Conservation (phyloP, 2,113 vertebrate genomes). For the Erythrocercus mccallii region DNA sequence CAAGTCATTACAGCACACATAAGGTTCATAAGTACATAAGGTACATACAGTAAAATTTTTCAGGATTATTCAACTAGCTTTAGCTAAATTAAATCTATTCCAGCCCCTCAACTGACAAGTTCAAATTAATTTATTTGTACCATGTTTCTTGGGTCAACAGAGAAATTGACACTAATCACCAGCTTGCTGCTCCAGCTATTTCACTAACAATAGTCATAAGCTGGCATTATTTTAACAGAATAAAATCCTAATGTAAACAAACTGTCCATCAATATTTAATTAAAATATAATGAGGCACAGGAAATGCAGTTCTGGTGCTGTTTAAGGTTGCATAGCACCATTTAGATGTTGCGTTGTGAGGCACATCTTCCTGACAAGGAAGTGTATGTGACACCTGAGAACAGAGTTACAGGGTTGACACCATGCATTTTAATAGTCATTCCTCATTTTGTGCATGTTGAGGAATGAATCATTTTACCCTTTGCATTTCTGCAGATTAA, state of each 20-base stretch:
- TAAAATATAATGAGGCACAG: constrained; percentile 24
- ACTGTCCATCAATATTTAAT: constrained; percentile 14
- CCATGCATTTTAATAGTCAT: not conserved
- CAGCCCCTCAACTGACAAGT: not conserved
- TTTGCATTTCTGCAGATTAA: not conserved
- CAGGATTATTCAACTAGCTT: not conserved
- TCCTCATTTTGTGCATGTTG: not conserved
- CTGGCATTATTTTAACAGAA: not conserved
- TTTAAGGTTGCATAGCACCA: not conserved
- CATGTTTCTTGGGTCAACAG: not conserved
- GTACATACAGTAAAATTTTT: not conserved
- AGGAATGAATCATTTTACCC: not conserved
- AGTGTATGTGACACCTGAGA: not conserved
- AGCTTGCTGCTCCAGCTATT: constrained; percentile 19
- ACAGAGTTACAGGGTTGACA: not conserved
- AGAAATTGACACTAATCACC: constrained; percentile 6
- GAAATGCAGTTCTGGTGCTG: not conserved
- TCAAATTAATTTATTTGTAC: constrained; percentile 9
- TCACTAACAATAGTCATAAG: not conserved
- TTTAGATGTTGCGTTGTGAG: not conserved
- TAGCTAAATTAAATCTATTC: not conserved
- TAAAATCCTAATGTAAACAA: constrained; percentile 11
- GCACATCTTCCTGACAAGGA: not conserved
- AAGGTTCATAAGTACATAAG: not conserved
- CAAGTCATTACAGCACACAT: not conserved